Evolutionary conservation across 2,888 invertebrate genomes (phyloP).

Genomic region (Cyclophora punctaria): DNA sequence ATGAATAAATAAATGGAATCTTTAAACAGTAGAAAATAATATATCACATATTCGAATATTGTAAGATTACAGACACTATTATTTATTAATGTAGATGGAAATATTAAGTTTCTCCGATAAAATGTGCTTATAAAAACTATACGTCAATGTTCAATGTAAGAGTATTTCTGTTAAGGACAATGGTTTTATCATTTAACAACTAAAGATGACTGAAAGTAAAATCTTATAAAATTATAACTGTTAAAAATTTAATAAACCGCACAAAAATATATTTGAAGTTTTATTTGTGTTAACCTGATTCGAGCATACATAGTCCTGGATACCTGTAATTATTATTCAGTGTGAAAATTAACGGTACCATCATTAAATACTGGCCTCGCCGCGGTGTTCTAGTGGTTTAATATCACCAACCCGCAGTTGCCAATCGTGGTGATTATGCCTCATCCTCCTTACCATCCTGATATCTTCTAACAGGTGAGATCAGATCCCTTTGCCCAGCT

Average conservation of each 20-base stretch:
- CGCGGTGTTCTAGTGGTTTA: neutral
- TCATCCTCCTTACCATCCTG: no score
- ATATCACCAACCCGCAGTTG: neutral
- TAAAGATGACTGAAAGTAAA: conserved; percentile 71
- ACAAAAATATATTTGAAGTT: conserved; percentile 49
- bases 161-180: conserved; percentile 8
- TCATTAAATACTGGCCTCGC: no score
- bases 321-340: conserved; percentile 32
- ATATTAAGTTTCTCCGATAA: neutral
- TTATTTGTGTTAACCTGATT: no score
- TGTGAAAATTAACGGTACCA: neutral
- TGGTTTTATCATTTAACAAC: conserved; percentile 30
- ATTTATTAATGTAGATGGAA: neutral
- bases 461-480: no score
- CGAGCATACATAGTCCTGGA: no score
- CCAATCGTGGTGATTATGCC: no score
- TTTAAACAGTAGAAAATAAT: no score
- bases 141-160: neutral
- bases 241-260: conserved; percentile 73
- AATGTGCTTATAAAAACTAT: neutral
- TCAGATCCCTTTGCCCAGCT: no score
- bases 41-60: no score
- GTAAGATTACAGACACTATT: no score
- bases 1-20: no score
- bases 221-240: conserved; percentile 60